Percentiles rank a stretch among this genome's conserved stretches.
Evolutionary conservation across 2,797 vertebrate species (phyloP).

Genomic region (Tragelaphus eurycerus): DNA sequence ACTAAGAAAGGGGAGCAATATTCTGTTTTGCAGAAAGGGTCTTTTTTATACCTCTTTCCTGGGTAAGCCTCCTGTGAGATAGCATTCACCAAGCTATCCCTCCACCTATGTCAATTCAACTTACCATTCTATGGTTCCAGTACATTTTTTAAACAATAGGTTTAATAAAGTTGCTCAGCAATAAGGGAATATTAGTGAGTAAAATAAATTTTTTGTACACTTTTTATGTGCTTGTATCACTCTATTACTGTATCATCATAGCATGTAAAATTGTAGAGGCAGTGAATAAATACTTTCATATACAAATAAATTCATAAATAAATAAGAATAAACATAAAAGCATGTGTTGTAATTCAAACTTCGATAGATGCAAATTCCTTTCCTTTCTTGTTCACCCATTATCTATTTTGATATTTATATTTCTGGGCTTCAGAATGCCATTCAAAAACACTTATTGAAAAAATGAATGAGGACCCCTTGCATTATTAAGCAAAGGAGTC

Average conservation of each 20-base stretch:
- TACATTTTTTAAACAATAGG: no score
- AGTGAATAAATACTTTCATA: background rate
- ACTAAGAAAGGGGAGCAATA: background rate
- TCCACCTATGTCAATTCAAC: background rate
- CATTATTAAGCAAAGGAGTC: background rate
- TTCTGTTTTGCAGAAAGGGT: background rate
- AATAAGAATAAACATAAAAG: background rate
- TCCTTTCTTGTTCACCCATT: background rate
- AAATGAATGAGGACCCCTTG: accelerated
- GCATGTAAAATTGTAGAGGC: no score
- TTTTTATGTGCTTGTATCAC: background rate
- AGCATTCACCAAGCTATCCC: background rate
- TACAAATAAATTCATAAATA: background rate
- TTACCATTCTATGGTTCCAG: background rate
- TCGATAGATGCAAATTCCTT: accelerated
- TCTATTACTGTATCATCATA: background rate
- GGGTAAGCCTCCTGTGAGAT: no score
- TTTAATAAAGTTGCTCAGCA: no score
- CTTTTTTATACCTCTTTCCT: no score
- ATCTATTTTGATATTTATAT: background rate
- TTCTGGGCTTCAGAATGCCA: accelerated
- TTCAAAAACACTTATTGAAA: background rate
- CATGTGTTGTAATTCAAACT: no score
- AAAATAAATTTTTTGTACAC: no score
- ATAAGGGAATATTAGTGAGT: background rate